phyloP scores from a whole-genome alignment of 2,888 invertebrate genomes.

The Clostera curtula region DNA sequence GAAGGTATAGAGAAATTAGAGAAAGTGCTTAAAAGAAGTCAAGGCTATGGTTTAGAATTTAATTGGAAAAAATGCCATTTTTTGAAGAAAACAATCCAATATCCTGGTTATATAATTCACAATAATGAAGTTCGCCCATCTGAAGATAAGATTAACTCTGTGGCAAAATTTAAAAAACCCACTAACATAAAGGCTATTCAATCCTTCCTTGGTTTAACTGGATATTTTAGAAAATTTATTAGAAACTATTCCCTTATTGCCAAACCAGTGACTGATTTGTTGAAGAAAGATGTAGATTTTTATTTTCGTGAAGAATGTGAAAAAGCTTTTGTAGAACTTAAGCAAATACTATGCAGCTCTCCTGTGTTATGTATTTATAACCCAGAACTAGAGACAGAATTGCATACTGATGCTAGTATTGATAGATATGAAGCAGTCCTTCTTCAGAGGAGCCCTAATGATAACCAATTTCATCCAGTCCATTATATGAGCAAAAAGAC shows the following conservation, averaged over 20 bases:
- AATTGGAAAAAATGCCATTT: conserved; percentile 40
- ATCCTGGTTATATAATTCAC: conserved; percentile 18
- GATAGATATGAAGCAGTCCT: conserved; percentile 10
- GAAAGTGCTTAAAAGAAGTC: conserved; percentile 14
- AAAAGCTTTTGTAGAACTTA: conserved; percentile 13
- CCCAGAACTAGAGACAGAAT: conserved; percentile 14
- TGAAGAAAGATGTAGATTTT: conserved; percentile 7
- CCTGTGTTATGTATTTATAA: conserved; percentile 12
- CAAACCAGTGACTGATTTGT: conserved; percentile 17
- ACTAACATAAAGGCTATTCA: conserved; percentile 9
- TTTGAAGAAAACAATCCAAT: conserved; percentile 18
- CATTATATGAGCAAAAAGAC: conserved; percentile 18
- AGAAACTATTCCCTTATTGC: conserved; percentile 18
- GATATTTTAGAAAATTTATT: conserved; percentile 9
- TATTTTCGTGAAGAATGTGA: conserved; percentile 10
- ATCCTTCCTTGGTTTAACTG: conserved; percentile 14
- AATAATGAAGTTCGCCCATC: conserved; percentile 15
- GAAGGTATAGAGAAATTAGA: conserved; percentile 13
- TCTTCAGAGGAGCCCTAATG: conserved; percentile 12
- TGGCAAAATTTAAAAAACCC: conserved; percentile 12
- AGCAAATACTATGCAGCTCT: conserved; percentile 8
- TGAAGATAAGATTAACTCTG: conserved; percentile 12
- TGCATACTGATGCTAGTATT: conserved; percentile 17
- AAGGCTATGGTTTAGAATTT: conserved; percentile 21
- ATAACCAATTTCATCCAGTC: conserved; percentile 12